phyloP scores from a whole-genome alignment of 2,113 vertebrate genomes.

The Accipiter cooperii region DNA sequence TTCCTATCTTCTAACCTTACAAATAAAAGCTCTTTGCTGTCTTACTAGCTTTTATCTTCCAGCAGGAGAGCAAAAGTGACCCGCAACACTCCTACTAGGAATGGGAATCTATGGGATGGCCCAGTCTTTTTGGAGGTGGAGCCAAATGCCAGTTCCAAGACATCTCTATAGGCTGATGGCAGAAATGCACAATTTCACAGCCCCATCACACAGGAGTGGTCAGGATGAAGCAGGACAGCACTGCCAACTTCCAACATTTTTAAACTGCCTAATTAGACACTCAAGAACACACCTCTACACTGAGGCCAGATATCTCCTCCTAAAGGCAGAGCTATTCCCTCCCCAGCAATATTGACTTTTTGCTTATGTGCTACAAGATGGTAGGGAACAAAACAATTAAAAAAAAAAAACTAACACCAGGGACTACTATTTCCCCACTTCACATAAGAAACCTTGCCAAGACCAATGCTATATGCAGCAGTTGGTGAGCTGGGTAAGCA shows the following conservation, averaged over 20 bases:
- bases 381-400: too few relatives aligned
- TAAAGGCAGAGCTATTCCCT: background rate
- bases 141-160: background rate
- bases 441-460: background rate
- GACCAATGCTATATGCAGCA: background rate
- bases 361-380: fast-evolving
- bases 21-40: background rate
- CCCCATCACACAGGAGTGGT: background rate
- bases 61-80: background rate
- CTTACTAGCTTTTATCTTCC: background rate
- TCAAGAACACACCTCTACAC: background rate
- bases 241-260: background rate
- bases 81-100: background rate
- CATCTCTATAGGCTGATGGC: background rate
- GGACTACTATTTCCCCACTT: background rate
- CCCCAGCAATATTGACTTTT: background rate
- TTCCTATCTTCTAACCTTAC: background rate
- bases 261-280: background rate
- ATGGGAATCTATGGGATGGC: background rate
- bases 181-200: background rate
- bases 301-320: background rate
- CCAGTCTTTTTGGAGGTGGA: background rate
- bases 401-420: background rate
- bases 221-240: fast-evolving
- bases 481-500: background rate